Conservation (phyloP, 1,140 invertebrate species). For the Hetaerina americana region DNA sequence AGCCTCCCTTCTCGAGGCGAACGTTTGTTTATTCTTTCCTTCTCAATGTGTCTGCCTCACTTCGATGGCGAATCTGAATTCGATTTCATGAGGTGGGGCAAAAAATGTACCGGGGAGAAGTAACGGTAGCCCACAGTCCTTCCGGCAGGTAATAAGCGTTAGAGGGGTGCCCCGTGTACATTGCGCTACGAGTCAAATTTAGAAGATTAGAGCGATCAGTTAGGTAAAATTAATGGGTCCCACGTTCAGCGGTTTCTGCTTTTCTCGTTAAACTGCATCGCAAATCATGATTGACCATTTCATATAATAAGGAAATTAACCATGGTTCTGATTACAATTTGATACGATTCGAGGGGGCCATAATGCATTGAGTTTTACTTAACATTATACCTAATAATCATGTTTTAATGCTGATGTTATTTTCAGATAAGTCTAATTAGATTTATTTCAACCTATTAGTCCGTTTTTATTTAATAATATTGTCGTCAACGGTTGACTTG, state of each 20-base stretch:
- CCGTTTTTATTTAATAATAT: no score
- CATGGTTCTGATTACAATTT: background rate
- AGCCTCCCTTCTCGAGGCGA: background rate
- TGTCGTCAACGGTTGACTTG: no score
- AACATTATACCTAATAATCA: no score
- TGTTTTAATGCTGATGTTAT: no score
- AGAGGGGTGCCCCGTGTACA: background rate
- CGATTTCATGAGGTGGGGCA: background rate
- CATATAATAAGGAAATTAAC: background rate
- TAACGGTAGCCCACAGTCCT: background rate
- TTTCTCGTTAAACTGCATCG: background rate
- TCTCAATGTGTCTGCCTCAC: background rate
- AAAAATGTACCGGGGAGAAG: background rate
- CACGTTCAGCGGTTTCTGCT: background rate
- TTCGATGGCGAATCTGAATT: background rate
- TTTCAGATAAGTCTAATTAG: no score
- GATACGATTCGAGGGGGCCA: no score
- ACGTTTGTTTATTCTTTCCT: background rate
- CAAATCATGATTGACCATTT: background rate
- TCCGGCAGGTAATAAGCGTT: background rate
- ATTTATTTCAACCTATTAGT: no score
- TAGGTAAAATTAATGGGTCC: background rate
- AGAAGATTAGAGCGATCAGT: background rate
- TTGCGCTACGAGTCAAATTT: background rate
- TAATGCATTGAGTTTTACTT: no score